A percentile compares a stretch with the other conserved stretches of the same genome.
phyloP scores from a whole-genome alignment of 1,140 invertebrate genomes.

The Drosophila chauvacae region DNA sequence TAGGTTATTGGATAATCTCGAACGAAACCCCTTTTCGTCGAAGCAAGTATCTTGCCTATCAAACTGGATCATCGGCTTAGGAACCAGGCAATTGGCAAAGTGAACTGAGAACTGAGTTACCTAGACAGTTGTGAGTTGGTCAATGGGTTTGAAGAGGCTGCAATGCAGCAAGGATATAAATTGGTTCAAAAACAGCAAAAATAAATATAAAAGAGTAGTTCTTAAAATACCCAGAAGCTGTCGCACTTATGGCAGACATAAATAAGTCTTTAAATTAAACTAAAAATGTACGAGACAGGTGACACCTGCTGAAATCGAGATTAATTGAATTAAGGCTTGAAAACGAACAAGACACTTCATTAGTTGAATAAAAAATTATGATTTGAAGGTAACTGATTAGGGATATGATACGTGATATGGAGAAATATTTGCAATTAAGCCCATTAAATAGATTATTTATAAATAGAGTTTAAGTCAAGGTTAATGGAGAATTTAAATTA shows the following conservation, averaged over 20 bases:
- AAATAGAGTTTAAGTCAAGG: no score
- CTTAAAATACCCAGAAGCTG: slow-evolving; percentile 1
- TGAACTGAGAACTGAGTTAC: not conserved
- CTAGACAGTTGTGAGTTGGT: slow-evolving; percentile 33
- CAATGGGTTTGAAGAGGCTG: slow-evolving; percentile 24
- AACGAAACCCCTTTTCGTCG: not conserved
- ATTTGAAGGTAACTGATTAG: not conserved
- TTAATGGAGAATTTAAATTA: no score
- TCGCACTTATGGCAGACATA: not conserved
- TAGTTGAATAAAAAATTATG: not conserved
- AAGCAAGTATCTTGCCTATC: slow-evolving; percentile 28
- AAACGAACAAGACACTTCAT: not conserved
- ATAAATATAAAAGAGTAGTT: not conserved
- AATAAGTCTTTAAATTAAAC: not conserved
- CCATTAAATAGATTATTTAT: not conserved
- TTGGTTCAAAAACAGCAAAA: not conserved
- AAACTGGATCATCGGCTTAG: slow-evolving; percentile 35
- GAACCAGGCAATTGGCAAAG: slow-evolving; percentile 17
- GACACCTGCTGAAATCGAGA: not conserved
- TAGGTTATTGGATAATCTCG: not conserved
- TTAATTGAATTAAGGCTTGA: no score
- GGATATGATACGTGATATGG: not conserved
- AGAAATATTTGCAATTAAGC: not conserved
- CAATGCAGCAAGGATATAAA: slow-evolving; percentile 5
- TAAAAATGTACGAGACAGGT: not conserved